These are phyloP conservation scores for Hyles lineata DNA, from an alignment of 2,888 invertebrate species.

Conservation along the genomic window DNA sequence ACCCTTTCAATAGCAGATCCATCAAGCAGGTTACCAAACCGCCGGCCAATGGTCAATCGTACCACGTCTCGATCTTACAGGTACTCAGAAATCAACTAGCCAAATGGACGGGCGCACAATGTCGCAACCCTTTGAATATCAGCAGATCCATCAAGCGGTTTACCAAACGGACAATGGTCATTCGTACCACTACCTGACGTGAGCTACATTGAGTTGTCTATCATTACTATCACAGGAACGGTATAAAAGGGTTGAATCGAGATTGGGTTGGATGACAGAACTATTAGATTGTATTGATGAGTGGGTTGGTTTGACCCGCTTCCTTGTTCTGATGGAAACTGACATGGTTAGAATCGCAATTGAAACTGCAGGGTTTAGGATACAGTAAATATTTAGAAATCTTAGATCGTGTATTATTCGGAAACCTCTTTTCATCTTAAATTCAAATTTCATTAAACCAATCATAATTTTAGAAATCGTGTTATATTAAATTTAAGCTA, in stretches of 20 bases:
- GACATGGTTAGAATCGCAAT: not conserved
- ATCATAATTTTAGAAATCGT: no score
- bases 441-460: no score
- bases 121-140: constrained; percentile 25
- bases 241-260: constrained; percentile 36
- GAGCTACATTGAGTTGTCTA: constrained; percentile 42
- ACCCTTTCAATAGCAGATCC: constrained; percentile 6
- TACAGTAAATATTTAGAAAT: no score
- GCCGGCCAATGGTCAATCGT: constrained; percentile 5
- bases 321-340: constrained; percentile 12
- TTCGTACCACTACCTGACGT: constrained; percentile 18
- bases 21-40: constrained; percentile 1
- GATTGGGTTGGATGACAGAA: constrained; percentile 32
- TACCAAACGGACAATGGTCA: constrained; percentile 19
- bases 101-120: not conserved
- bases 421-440: no score
- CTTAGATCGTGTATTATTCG: no score
- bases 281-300: constrained; percentile 24
- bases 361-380: not conserved
- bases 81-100: not conserved
- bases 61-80: constrained; percentile 9
- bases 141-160: constrained; percentile 5
- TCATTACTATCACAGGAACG: constrained; percentile 31
- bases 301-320: constrained; percentile 3
- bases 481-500: no score